These are phyloP conservation scores for Nematolebias whitei DNA, from an alignment of 2,113 vertebrate genomes.

Conservation along the genomic window DNA sequence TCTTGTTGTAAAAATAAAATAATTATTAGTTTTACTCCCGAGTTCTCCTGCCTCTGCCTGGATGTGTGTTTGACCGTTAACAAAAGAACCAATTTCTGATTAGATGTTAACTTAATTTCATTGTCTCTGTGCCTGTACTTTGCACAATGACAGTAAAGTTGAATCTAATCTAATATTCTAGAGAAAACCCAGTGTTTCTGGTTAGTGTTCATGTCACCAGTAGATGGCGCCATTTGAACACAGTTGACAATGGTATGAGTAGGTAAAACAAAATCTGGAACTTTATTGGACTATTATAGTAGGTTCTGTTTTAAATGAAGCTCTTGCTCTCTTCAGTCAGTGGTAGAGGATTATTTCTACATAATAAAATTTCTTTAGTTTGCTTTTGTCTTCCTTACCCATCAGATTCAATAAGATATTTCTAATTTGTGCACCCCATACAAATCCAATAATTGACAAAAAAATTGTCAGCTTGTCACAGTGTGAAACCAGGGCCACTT, in stretches of 20 bases:
- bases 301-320: neutral
- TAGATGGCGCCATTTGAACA: constrained; percentile 51
- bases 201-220: constrained; percentile 51
- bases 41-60: too few species aligned
- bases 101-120: too few species aligned
- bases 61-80: too few species aligned
- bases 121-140: too few species aligned
- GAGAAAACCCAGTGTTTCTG: too few species aligned
- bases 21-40: too few species aligned
- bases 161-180: too few species aligned
- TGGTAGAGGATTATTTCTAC: neutral
- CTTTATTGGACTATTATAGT: neutral
- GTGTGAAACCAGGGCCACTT: constrained; percentile 41
- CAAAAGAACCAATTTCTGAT: too few species aligned
- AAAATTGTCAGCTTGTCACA: constrained; percentile 26
- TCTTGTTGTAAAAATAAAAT: too few species aligned
- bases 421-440: constrained; percentile 36
- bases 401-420: constrained; percentile 32
- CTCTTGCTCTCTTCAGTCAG: neutral
- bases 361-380: neutral
- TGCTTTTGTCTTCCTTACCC: constrained; percentile 6
- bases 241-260: constrained; percentile 2
- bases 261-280: constrained; percentile 1
- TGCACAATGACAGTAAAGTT: too few species aligned
- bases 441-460: neutral